These are phyloP conservation scores for Amphiprion ocellaris DNA, from an alignment of 2,113 vertebrate genomes.

Conservation along the genomic window DNA sequence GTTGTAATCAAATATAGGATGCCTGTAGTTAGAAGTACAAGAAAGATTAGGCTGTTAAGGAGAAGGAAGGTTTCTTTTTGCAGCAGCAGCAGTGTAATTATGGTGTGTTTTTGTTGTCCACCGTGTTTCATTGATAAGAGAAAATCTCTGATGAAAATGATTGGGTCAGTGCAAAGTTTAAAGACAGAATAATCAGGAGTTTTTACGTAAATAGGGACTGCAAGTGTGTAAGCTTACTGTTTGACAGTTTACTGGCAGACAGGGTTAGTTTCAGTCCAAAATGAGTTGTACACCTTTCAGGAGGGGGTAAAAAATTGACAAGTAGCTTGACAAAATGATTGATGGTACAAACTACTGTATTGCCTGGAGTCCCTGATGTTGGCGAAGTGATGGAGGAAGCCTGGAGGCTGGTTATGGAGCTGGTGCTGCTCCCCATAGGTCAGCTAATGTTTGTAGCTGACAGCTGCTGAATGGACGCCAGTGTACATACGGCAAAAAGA, in stretches of 20 bases:
- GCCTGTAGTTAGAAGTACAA: constrained; percentile 25
- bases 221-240: neutral
- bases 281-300: constrained; percentile 2
- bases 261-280: constrained; percentile 5
- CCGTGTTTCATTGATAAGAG: constrained; percentile 31
- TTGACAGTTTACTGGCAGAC: constrained; percentile 11
- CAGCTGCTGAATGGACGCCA: constrained; percentile 29
- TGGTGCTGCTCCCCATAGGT: neutral
- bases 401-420: constrained; percentile 13
- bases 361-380: neutral
- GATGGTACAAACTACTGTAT: constrained; percentile 2
- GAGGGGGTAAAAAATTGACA: constrained; percentile 22
- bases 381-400: constrained; percentile 16
- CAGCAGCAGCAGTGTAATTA: constrained; percentile 19
- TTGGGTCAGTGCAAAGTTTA: constrained; percentile 34
- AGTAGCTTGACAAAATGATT: constrained; percentile 24
- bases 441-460: constrained; percentile 26
- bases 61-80: constrained; percentile 35
- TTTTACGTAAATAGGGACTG: constrained; percentile 8
- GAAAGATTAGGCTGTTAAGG: constrained; percentile 32
- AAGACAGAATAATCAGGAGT: constrained; percentile 23
- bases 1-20: constrained; percentile 44
- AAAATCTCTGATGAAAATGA: neutral
- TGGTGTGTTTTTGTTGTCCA: neutral
- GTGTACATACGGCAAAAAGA: neutral